These are phyloP conservation scores for Hypsopygia costalis DNA, from an alignment of 2,888 invertebrate species.

Conservation along the genomic window DNA sequence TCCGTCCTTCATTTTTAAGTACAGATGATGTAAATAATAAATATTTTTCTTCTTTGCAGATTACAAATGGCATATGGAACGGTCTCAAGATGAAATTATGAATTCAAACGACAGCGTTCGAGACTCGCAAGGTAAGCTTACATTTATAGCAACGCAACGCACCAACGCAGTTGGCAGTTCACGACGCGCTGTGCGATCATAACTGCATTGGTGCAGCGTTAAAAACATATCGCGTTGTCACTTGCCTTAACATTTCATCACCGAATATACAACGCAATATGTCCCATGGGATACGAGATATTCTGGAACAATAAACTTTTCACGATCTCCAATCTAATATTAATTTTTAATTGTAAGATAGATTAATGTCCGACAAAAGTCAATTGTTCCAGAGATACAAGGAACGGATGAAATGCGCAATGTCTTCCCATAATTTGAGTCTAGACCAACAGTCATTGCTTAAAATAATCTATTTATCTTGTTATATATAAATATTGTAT, in stretches of 20 bases:
- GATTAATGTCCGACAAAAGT: conserved; percentile 33
- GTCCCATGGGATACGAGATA: conserved; percentile 62
- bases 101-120: conserved; percentile 92
- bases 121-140: conserved; percentile 93
- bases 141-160: conserved; percentile 22
- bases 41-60: conserved; percentile 73
- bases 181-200: not conserved
- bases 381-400: conserved; percentile 66
- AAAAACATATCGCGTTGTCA: conserved; percentile 57
- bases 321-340: conserved; percentile 1
- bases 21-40: too few species aligned
- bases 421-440: conserved; percentile 80
- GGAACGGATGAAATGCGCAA: conserved; percentile 81
- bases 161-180: conserved; percentile 20
- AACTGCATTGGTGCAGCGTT: conserved; percentile 26
- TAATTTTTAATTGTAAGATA: not conserved
- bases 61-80: conserved; percentile 93
- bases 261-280: conserved; percentile 43
- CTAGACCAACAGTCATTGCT: conserved; percentile 72
- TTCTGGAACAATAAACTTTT: conserved; percentile 63
- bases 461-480: conserved; percentile 71
- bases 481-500: conserved; percentile 71
- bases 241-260: conserved; percentile 10
- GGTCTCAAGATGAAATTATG: conserved; percentile 92
- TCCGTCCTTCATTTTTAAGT: too few species aligned